Evolutionary conservation across 2,888 invertebrate genomes (phyloP), one percentile per base, ranked within the genome.

Genomic region (Caenorhabditis panamensis): DNA sequence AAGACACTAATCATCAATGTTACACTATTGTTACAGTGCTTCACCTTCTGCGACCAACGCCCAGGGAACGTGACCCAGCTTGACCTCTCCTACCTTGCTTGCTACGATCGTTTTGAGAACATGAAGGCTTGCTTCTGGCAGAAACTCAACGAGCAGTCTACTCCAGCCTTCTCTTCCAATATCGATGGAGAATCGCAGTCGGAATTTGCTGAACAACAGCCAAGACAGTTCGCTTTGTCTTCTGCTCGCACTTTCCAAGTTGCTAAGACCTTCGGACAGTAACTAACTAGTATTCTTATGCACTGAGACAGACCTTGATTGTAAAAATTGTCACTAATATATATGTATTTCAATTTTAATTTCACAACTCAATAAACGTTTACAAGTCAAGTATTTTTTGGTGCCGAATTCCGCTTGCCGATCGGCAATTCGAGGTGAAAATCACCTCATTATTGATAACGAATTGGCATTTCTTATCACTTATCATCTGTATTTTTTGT

Each of bases 121-220:
- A 87, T 87, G 87, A 87, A 87, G 82, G 72, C 84, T 13, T 87
- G 87, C 63, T 87, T 87, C 84, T 87, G 87, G 87, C 84, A 84
- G 62, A 84, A 84, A n/a, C 49, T 79, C 28, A 72, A 75, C 49
- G 59, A 83, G 22, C 58, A 68, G 24, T 62, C 82, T 0, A 44
- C 79, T 59, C 79, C 82, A 36, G 56, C 54, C 2, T 80, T 75
- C 62, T 82, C 79, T 9, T 84, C 79, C 53, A 82, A 82, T 53
- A 73, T 64, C 18, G 82, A 82, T 36, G n/a, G 41, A 0, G 81
- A 81, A n/a, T 37, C 37, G 9, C 8, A 18, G 18, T 51, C 63
- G 9, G 71, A 75, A 11, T 66, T 75, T 24, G 54, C 66, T 11
- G 73, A 75, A 41, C 58, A 68, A 41, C 58, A 58, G 58, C 67